Conservation (phyloP, 2,797 vertebrate species). For the Intellagama lesueurii region DNA sequence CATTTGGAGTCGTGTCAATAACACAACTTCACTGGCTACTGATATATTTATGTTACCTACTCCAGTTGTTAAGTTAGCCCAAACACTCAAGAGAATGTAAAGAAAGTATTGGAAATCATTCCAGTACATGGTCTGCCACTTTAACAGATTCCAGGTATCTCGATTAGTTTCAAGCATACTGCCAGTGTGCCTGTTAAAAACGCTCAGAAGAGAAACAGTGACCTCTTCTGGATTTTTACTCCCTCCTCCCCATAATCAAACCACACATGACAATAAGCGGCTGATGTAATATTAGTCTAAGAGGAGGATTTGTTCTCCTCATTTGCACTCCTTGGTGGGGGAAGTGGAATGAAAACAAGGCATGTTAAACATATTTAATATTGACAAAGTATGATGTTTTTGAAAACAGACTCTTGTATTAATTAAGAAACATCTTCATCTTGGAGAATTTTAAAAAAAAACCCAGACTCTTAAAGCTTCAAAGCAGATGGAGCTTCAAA, state of each 20-base stretch:
- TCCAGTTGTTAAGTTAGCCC: slow-evolving; percentile 46
- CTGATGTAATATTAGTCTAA: neutral
- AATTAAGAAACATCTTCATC: slow-evolving; percentile 74
- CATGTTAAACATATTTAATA: slow-evolving; percentile 69
- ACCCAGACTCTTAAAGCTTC: slow-evolving; percentile 67
- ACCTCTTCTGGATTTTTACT: slow-evolving; percentile 76
- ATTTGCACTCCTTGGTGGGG: neutral
- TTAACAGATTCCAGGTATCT: slow-evolving; percentile 31
- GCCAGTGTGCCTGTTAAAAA: neutral
- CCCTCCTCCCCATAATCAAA: neutral
- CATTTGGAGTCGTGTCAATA: slow-evolving; percentile 51
- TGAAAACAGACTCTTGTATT: slow-evolving; percentile 65
- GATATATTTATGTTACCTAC: slow-evolving; percentile 51
- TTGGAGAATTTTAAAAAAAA: slow-evolving; percentile 67
- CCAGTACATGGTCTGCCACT: neutral
- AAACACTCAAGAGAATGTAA: slow-evolving; percentile 49
- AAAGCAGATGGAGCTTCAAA: slow-evolving; percentile 73
- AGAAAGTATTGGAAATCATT: slow-evolving; percentile 48
- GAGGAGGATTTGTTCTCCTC: slow-evolving; percentile 59
- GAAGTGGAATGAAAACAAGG: slow-evolving; percentile 59
- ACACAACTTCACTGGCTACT: slow-evolving; percentile 33
- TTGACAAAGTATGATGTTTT: slow-evolving; percentile 64
- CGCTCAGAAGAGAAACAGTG: slow-evolving; percentile 74
- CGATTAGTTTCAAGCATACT: neutral
- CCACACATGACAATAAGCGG: neutral